Evolutionary conservation across 2,113 vertebrate species (phyloP).

Genomic region (Thermophis baileyi): DNA sequence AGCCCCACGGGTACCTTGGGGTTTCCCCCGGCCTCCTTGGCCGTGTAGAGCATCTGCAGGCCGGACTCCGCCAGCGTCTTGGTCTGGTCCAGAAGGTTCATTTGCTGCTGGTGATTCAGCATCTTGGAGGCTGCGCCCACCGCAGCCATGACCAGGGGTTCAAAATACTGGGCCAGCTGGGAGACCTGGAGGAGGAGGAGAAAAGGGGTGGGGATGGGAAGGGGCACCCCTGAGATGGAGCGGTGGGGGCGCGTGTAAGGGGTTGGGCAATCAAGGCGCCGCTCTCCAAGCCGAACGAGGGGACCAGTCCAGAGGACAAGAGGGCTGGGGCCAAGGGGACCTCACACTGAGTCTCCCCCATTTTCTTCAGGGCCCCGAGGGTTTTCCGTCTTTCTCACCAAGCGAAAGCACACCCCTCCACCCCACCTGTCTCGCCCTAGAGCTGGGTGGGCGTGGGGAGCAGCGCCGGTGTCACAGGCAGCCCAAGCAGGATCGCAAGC

Average conservation of each 20-base stretch:
- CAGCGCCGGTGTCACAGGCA: no score
- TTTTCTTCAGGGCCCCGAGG: background rate
- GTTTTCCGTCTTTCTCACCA: background rate
- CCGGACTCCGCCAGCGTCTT: conserved; percentile 93
- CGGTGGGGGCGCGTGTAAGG: rapidly evolving
- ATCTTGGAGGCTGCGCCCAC: conserved; percentile 92
- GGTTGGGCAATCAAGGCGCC: background rate
- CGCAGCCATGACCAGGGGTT: conserved; percentile 89
- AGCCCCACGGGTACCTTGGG: conserved; percentile 78
- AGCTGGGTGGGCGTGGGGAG: background rate
- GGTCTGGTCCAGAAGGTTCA: conserved; percentile 96
- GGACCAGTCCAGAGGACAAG: background rate
- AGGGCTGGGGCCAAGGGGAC: background rate
- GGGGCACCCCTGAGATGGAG: background rate
- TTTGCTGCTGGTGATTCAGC: conserved; percentile 95
- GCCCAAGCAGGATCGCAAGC: no score
- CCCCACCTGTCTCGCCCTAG: background rate
- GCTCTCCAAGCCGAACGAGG: background rate
- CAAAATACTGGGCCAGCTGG: conserved; percentile 97
- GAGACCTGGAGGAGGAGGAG: conserved; percentile 78
- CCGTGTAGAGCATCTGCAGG: conserved; percentile 93
- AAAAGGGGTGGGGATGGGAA: background rate
- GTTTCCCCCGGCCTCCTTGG: conserved; percentile 97
- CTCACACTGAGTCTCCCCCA: background rate
- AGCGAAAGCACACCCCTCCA: background rate